Conservation (phyloP, 2,888 invertebrate species). For the Octodonta nipae region DNA sequence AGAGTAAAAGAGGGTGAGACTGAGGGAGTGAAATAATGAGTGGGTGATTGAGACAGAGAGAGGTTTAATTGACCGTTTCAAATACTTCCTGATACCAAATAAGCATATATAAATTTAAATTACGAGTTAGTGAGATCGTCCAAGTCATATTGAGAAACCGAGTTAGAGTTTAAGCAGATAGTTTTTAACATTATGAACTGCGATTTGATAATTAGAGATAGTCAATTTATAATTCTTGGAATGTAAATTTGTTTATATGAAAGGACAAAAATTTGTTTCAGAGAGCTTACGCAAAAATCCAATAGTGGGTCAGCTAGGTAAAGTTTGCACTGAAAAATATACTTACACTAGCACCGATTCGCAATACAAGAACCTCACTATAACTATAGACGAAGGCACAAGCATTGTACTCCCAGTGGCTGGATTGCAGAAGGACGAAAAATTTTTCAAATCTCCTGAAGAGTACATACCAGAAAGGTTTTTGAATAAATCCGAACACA, state of each 20-base stretch:
- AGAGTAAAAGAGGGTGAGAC: no score
- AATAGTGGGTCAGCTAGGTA: slow-evolving; percentile 4
- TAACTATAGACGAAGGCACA: slow-evolving; percentile 8
- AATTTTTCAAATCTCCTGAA: slow-evolving; percentile 8
- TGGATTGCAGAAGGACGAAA: slow-evolving; percentile 8
- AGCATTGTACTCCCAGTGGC: slow-evolving; percentile 5
- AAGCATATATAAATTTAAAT: no score
- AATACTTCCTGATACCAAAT: no score
- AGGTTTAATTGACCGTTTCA: no score
- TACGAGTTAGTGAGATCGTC: no score
- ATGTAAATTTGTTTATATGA: background rate
- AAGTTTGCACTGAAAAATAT: slow-evolving; percentile 8
- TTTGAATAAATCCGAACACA: slow-evolving; percentile 4
- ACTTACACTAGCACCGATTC: slow-evolving; percentile 8
- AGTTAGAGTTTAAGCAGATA: no score
- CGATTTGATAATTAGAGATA: no score
- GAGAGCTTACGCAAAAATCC: slow-evolving; percentile 8
- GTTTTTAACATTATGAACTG: no score
- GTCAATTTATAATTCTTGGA: no score
- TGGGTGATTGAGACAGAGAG: no score
- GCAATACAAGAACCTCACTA: slow-evolving; percentile 7
- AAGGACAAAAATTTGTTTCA: background rate
- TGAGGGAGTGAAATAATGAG: no score
- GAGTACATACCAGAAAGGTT: slow-evolving; percentile 10
- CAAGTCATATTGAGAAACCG: no score